phyloP scores from a whole-genome alignment of 2,113 vertebrate species.

The Myotis davidii region DNA sequence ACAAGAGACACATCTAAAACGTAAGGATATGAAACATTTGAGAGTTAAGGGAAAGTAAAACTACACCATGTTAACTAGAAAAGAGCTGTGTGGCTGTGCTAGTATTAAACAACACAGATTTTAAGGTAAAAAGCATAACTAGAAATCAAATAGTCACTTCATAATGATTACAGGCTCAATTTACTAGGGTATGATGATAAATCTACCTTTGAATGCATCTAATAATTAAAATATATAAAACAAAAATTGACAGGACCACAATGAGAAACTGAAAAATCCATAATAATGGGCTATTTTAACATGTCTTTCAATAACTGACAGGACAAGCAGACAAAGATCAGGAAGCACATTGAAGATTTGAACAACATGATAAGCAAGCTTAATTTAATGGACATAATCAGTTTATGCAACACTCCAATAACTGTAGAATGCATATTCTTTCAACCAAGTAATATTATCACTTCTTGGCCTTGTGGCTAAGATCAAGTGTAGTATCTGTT shows the following conservation, averaged over 20 bases:
- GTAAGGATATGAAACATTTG: not conserved
- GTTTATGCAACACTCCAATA: not conserved
- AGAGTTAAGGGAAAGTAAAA: not conserved
- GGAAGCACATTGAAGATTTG: not conserved
- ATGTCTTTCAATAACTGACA: not conserved
- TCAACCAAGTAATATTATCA: not conserved
- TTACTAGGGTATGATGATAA: not conserved
- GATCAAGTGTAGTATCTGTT: no score
- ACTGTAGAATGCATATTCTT: not conserved
- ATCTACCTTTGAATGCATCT: not conserved
- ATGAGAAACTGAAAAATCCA: not conserved
- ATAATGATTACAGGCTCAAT: not conserved
- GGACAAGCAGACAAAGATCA: not conserved
- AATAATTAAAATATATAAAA: not conserved
- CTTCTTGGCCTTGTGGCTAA: no score
- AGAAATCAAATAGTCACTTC: not conserved
- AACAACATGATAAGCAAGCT: not conserved
- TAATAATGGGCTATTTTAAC: not conserved
- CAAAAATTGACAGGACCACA: not conserved
- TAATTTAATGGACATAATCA: not conserved
- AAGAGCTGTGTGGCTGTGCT: not conserved
- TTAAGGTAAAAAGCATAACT: constrained; percentile 6
- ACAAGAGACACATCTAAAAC: not conserved
- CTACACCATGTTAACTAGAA: not conserved
- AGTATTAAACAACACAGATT: not conserved